Evolutionary conservation across 2,888 invertebrate genomes (phyloP).

Genomic region (Melipona bicolor): DNA sequence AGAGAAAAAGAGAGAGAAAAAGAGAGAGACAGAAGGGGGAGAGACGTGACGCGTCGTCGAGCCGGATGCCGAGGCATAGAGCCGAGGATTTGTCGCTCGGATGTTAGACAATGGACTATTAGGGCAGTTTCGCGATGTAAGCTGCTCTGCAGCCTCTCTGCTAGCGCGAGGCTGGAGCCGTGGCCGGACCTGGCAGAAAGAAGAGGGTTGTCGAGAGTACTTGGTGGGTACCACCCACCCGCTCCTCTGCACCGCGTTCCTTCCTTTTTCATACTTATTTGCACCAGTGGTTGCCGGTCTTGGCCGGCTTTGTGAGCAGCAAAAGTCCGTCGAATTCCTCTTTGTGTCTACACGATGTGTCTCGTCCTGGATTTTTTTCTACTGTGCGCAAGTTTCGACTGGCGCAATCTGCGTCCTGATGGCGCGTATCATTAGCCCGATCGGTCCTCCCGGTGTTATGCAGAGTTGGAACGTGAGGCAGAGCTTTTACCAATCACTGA

Average conservation of each 20-base stretch:
- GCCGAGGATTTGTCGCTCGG: slow-evolving; percentile 71
- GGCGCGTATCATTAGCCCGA: background rate
- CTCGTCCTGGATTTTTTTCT: slow-evolving; percentile 1
- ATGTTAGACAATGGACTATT: slow-evolving; percentile 83
- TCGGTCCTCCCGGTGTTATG: background rate
- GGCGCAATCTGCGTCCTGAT: background rate
- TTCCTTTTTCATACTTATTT: slow-evolving; percentile 53
- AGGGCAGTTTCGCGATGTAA: slow-evolving; percentile 80
- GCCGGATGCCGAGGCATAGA: slow-evolving; percentile 36
- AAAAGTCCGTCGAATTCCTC: slow-evolving; percentile 47
- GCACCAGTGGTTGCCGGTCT: slow-evolving; percentile 4
- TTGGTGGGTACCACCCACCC: slow-evolving; percentile 34
- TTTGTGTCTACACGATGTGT: slow-evolving; percentile 32
- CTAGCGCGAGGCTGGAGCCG: slow-evolving; percentile 18
- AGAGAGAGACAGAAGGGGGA: background rate
- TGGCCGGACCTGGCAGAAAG: slow-evolving; percentile 14
- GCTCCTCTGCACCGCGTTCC: background rate
- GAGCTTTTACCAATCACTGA: too few species aligned
- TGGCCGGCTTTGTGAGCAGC: slow-evolving; percentile 31
- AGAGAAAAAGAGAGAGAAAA: background rate
- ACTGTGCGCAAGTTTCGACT: background rate
- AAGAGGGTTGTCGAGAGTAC: slow-evolving; percentile 52
- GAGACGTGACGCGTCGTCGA: slow-evolving; percentile 15
- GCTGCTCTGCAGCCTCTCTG: slow-evolving; percentile 72
- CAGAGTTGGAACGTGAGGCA: too few species aligned